A percentile compares a stretch with the other conserved stretches of the same genome.
Conservation (phyloP, 2,797 vertebrate genomes). For the Sebastes trivittatus region DNA sequence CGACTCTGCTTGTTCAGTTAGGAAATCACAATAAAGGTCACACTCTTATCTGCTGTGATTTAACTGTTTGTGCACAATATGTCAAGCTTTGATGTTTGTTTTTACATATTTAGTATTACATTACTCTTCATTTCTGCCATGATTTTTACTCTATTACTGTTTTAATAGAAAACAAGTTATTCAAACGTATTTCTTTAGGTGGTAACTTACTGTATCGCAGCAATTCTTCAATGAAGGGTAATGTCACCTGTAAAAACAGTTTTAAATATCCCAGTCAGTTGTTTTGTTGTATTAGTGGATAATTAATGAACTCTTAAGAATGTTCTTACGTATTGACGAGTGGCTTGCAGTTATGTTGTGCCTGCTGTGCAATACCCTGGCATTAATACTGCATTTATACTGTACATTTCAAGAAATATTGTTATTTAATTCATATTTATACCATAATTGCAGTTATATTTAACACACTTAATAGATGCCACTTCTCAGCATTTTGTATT, state of each 20-base stretch:
- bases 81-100: not conserved
- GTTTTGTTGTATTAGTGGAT: not conserved
- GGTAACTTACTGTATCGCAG: not conserved
- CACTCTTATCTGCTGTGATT: constrained; percentile 20
- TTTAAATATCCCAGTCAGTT: not conserved
- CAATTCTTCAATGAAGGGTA: not conserved
- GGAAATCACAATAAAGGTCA: constrained; percentile 54
- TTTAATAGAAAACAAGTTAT: not conserved
- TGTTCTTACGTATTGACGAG: not conserved
- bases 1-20: constrained; percentile 33
- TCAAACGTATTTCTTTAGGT: not conserved
- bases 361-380: too few relatives aligned
- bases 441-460: too few relatives aligned
- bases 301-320: not conserved
- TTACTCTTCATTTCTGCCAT: not conserved
- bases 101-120: not conserved
- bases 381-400: too few relatives aligned
- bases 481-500: too few relatives aligned
- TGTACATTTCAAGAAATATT: too few relatives aligned
- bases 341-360: not conserved
- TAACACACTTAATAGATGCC: too few relatives aligned
- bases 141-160: not conserved
- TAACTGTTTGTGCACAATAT: constrained; percentile 7
- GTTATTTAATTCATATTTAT: too few relatives aligned
- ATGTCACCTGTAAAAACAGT: not conserved